Percentiles rank a stretch among this genome's conserved stretches.
Evolutionary conservation across 1,140 invertebrate genomes (phyloP).

Genomic region (Nasonia giraulti): DNA sequence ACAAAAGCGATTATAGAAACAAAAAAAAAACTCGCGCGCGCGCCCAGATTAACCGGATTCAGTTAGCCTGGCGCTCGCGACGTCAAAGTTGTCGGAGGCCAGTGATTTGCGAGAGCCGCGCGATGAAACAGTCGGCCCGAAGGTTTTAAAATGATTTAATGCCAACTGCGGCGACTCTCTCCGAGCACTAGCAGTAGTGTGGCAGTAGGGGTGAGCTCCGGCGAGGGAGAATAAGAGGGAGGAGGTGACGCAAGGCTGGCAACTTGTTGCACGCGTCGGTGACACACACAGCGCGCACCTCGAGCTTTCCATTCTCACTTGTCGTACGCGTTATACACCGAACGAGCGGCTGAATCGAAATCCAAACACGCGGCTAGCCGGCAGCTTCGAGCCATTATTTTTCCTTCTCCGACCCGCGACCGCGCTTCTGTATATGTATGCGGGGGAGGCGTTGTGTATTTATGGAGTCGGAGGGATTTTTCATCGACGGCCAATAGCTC

Average conservation of each 20-base stretch:
- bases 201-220: neutral
- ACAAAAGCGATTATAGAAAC: neutral
- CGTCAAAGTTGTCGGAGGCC: slow-evolving; percentile 34
- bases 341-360: slow-evolving; percentile 36
- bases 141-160: slow-evolving; percentile 54
- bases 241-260: slow-evolving; percentile 40
- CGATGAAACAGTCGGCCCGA: slow-evolving; percentile 43
- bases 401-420: neutral
- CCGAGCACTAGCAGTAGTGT: neutral
- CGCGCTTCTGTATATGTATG: neutral
- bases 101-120: slow-evolving; percentile 29
- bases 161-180: slow-evolving; percentile 37
- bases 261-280: slow-evolving; percentile 53
- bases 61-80: neutral
- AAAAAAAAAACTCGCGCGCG: neutral
- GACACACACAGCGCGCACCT: slow-evolving; percentile 38
- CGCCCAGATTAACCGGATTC: neutral
- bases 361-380: neutral
- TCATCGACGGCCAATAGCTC: slow-evolving; percentile 3
- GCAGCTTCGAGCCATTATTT: slow-evolving; percentile 43
- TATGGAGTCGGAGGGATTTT: slow-evolving; percentile 32
- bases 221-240: neutral
- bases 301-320: slow-evolving; percentile 25
- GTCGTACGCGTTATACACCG: neutral
- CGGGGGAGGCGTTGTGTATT: slow-evolving; percentile 3